phyloP scores from a whole-genome alignment of 1,140 invertebrate genomes.

The Drosophila pseudoananassae region DNA sequence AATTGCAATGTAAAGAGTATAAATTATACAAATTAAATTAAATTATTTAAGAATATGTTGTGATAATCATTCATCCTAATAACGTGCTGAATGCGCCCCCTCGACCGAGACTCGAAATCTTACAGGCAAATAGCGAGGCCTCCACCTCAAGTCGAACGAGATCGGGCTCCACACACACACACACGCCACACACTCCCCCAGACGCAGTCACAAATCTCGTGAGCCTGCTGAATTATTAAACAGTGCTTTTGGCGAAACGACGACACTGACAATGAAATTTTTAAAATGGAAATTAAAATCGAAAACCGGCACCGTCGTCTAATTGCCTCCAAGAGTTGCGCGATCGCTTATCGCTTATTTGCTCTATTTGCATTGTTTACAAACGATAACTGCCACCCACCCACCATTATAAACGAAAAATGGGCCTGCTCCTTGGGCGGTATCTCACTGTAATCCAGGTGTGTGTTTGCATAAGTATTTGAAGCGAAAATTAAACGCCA shows the following conservation, averaged over 20 bases:
- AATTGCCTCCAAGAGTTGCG: slow-evolving; percentile 26
- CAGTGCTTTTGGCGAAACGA: slow-evolving; percentile 23
- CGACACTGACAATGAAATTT: slow-evolving; percentile 39
- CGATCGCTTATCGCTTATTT: slow-evolving; percentile 23
- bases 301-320: slow-evolving; percentile 19
- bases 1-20: background rate
- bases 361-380: slow-evolving; percentile 27
- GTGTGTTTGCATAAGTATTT: slow-evolving; percentile 34
- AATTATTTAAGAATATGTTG: too few relatives aligned
- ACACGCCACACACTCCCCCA: slow-evolving; percentile 23
- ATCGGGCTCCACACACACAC: slow-evolving; percentile 38
- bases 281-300: slow-evolving; percentile 32
- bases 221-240: slow-evolving; percentile 48
- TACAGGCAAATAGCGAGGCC: slow-evolving; percentile 47
- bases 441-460: slow-evolving; percentile 33
- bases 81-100: slow-evolving; percentile 30
- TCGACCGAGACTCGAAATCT: slow-evolving; percentile 22
- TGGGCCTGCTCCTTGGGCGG: slow-evolving; percentile 33
- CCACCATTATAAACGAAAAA: background rate
- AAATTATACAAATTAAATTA: too few relatives aligned
- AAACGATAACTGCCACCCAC: slow-evolving; percentile 19
- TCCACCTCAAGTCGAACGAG: slow-evolving; percentile 75
- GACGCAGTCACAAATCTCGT: slow-evolving; percentile 13
- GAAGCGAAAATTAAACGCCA: slow-evolving; percentile 21
- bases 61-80: background rate